Evolutionary conservation across 2,888 invertebrate genomes (phyloP), one percentile per base, ranked within the genome.

Genomic region (Aplocera efformata): DNA sequence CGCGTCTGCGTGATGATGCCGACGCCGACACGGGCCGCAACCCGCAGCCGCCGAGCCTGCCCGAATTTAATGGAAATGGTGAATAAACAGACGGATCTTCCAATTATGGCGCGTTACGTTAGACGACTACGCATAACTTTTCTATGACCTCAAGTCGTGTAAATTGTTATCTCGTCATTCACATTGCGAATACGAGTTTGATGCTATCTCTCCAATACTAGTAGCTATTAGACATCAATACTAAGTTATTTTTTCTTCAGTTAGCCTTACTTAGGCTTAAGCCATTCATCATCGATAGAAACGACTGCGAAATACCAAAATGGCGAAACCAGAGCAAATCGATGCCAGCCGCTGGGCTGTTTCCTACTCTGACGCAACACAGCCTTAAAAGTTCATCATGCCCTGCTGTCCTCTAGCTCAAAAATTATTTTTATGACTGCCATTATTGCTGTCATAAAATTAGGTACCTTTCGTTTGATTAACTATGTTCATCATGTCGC

Each of bases 1-100:
- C 58, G 61, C 69, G 63, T 39, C 72, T 65, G 65, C 68, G 67
- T 63, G 60, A 42, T 58, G 58, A 67, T 57, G n/a, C 47, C 53
- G 58, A 48, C 50, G 44, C 48, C 27, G 28, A 8, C 30, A 32
- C 35, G 41, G 34, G 32, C 36, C 51, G 47, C 45, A 51, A 37
- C 55, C 48, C 46, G 49, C 52, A n/a, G n/a, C n/a, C n/a, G n/a
- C n/a, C n/a, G 32, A 34, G 42, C 38, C 58, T 53, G 43, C 48
- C 47, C 42, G 46, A 56, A 53, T 57, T 42, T 49, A 50, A 50
- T 51, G 50, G 44, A 56, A 50, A 47, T 49, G 35, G 22, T 32
- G 44, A 44, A 50, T 37, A 49, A 38, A 42, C 32, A 52, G 42
- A 47, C 44, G 11, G 24, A 35, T 36, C 27, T n/a, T n/a, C 42